These are phyloP conservation scores for Caenorhabditis angaria DNA, from an alignment of 2,888 invertebrate species.

Conservation along the genomic window DNA sequence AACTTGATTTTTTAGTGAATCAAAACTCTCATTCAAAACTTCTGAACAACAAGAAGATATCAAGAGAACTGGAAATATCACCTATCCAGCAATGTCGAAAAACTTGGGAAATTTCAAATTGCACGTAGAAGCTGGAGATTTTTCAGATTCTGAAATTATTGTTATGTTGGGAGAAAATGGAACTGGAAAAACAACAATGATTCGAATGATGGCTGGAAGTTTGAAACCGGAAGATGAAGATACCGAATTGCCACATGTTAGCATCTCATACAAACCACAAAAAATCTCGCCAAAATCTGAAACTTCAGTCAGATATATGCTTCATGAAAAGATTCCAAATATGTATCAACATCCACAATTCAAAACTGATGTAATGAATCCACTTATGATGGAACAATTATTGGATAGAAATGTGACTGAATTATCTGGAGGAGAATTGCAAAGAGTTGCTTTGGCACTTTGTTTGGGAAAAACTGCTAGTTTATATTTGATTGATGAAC, in stretches of 20 bases:
- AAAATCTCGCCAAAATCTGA: slow-evolving; percentile 98
- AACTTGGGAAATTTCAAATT: slow-evolving; percentile 80
- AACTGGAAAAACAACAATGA: slow-evolving; percentile 99
- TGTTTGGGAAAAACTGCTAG: slow-evolving; percentile 98
- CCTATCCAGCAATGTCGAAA: slow-evolving; percentile 88
- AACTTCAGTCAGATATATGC: slow-evolving; percentile 82
- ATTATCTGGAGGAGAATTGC: slow-evolving; percentile 98
- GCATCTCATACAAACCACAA: slow-evolving; percentile 99
- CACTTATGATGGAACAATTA: slow-evolving; percentile 68
- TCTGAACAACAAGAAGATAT: slow-evolving; percentile 97
- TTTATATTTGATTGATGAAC: slow-evolving; percentile 97
- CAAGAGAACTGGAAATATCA: slow-evolving; percentile 55
- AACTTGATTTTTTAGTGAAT: slow-evolving; percentile 9
- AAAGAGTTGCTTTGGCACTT: slow-evolving; percentile 92
- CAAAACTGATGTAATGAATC: slow-evolving; percentile 95
- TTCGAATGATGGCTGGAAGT: slow-evolving; percentile 95
- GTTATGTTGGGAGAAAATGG: slow-evolving; percentile 95
- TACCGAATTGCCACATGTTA: slow-evolving; percentile 82
- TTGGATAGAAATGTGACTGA: slow-evolving; percentile 77
- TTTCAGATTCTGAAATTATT: slow-evolving; percentile 98
- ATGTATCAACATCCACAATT: slow-evolving; percentile 97
- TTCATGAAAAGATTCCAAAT: slow-evolving; percentile 96
- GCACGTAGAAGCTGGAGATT: slow-evolving; percentile 86
- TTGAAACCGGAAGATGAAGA: slow-evolving; percentile 82
- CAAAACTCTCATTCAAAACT: slow-evolving; percentile 93